Evolutionary conservation across 2,888 invertebrate genomes (phyloP).

Genomic region (Creontiades dilutus): DNA sequence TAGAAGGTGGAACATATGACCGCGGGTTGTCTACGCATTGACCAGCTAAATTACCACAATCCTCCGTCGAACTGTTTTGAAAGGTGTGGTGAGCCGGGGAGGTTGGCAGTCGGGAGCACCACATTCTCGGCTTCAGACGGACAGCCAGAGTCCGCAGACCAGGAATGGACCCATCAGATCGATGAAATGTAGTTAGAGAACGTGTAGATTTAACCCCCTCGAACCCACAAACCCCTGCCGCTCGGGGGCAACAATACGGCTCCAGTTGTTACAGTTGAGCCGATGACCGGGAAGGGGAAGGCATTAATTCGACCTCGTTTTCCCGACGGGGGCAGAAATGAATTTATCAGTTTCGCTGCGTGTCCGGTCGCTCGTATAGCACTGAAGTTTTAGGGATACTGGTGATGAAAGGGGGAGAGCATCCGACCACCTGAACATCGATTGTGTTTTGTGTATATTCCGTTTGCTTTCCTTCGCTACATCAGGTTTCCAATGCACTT

Average conservation of each 20-base stretch:
- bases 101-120: background rate
- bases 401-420: too few species aligned
- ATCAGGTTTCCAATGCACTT: too few species aligned
- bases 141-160: background rate
- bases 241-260: background rate
- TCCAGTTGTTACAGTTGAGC: background rate
- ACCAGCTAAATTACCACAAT: too few species aligned
- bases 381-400: background rate
- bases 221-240: background rate
- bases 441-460: too few species aligned
- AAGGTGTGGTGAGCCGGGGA: background rate
- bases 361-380: background rate
- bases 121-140: background rate
- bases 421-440: too few species aligned
- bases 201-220: constrained; percentile 20
- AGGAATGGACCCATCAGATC: background rate
- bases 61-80: too few species aligned
- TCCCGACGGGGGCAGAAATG: constrained; percentile 8
- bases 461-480: too few species aligned
- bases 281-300: background rate
- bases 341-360: background rate
- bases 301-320: constrained; percentile 24
- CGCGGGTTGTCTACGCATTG: too few species aligned
- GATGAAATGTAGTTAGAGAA: constrained; percentile 19
- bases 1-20: too few species aligned